These are phyloP conservation scores for Steatornis caripensis DNA, from an alignment of 2,113 vertebrate species.

Conservation along the genomic window DNA sequence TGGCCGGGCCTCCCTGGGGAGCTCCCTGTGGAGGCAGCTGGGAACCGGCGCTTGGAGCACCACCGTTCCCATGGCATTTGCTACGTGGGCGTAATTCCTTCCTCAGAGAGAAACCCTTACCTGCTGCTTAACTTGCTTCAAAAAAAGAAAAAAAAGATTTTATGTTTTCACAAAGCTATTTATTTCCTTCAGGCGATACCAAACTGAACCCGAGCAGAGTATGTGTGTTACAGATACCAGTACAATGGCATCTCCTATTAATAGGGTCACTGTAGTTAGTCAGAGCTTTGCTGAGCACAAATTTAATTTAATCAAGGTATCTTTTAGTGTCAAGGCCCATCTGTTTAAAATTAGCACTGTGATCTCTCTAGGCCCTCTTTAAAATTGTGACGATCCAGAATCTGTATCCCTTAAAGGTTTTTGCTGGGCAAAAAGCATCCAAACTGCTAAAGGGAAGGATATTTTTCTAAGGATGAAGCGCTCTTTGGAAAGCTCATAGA, in stretches of 20 bases:
- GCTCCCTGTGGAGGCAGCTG: constrained; percentile 9
- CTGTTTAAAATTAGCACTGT: constrained; percentile 35
- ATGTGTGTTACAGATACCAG: not conserved
- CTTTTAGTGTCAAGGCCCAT: constrained; percentile 9
- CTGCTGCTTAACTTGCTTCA: constrained; percentile 34
- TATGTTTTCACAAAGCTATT: not conserved
- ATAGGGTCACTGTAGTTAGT: not conserved
- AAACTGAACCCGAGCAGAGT: not conserved
- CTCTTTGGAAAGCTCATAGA: not conserved
- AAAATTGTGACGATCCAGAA: not conserved
- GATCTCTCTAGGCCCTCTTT: constrained; percentile 2
- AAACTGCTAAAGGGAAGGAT: not conserved
- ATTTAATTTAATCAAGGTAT: constrained; percentile 37
- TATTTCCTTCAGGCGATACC: not conserved
- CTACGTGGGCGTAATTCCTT: constrained; percentile 53
- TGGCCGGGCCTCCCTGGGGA: not conserved
- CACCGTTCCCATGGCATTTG: constrained; percentile 12
- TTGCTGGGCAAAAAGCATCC: not conserved
- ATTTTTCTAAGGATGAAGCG: not conserved
- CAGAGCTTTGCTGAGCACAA: constrained; percentile 27
- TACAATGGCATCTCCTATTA: not conserved
- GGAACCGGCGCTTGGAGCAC: not conserved
- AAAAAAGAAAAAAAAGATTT: not conserved
- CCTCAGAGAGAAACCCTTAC: constrained; percentile 47
- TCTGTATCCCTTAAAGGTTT: not conserved